Conservation (phyloP, 2,888 invertebrate species). For the Apamea epomidion region DNA sequence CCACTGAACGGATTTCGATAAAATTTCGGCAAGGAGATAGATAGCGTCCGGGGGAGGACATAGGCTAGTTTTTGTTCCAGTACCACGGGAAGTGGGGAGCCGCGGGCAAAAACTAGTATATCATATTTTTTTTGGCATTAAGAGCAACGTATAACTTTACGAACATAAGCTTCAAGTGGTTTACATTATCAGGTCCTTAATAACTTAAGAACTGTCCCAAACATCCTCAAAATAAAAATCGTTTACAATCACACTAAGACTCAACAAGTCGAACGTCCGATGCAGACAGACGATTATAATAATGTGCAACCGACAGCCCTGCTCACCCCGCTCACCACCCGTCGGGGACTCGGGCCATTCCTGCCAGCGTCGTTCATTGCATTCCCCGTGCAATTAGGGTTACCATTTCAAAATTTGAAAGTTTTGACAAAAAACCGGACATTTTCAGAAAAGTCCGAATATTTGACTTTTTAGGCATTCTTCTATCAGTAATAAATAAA, state of each 20-base stretch:
- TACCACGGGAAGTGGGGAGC: too few species aligned
- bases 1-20: too few species aligned
- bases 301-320: slow-evolving; percentile 44
- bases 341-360: slow-evolving; percentile 28
- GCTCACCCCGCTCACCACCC: not conserved
- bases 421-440: not conserved
- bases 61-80: too few species aligned
- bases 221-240: not conserved
- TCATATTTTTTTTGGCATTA: not conserved
- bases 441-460: not conserved
- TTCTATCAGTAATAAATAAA: too few species aligned
- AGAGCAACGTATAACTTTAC: not conserved
- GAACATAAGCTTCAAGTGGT: too few species aligned
- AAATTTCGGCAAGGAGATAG: not conserved
- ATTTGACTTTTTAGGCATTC: not conserved
- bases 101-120: too few species aligned
- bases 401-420: not conserved
- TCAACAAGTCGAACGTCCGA: not conserved
- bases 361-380: slow-evolving; percentile 49
- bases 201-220: not conserved
- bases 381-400: slow-evolving; percentile 46
- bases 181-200: not conserved
- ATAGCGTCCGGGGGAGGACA: not conserved
- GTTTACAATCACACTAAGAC: not conserved
- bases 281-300: slow-evolving; percentile 1